phyloP scores from a whole-genome alignment of 2,113 vertebrate genomes.

The Clupea harengus region DNA sequence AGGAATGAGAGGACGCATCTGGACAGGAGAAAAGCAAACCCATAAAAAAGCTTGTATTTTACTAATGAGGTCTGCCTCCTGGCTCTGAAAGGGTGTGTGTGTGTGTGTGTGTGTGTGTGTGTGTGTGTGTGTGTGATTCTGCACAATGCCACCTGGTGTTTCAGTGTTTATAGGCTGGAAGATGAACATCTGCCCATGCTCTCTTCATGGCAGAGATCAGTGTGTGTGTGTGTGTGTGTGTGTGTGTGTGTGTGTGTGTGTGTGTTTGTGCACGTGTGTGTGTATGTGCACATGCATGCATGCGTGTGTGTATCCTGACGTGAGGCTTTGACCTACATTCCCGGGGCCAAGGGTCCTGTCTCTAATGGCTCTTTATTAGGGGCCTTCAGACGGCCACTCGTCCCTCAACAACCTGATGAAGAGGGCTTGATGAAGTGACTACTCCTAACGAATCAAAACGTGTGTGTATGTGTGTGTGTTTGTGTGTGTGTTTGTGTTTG shows the following conservation, averaged over 20 bases:
- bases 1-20: background rate
- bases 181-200: too few relatives aligned
- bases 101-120: conserved; percentile 3
- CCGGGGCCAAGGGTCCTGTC: background rate
- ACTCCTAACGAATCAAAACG: background rate
- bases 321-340: background rate
- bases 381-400: background rate
- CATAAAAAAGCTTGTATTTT: background rate
- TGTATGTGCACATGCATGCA: background rate
- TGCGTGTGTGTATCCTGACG: background rate
- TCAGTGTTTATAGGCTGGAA: too few relatives aligned
- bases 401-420: background rate
- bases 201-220: background rate
- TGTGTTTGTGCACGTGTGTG: background rate
- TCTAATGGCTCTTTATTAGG: background rate
- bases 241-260: background rate
- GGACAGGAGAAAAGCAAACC: background rate
- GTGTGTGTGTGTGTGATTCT: background rate
- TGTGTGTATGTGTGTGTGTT: background rate
- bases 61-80: background rate
- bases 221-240: background rate
- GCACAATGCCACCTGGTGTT: too few relatives aligned
- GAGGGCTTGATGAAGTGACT: background rate
- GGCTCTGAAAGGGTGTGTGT: background rate
- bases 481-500: background rate